Percentiles rank a stretch among this genome's conserved stretches.
Conservation (phyloP, 1,140 invertebrate species). For the Lerema accius region DNA sequence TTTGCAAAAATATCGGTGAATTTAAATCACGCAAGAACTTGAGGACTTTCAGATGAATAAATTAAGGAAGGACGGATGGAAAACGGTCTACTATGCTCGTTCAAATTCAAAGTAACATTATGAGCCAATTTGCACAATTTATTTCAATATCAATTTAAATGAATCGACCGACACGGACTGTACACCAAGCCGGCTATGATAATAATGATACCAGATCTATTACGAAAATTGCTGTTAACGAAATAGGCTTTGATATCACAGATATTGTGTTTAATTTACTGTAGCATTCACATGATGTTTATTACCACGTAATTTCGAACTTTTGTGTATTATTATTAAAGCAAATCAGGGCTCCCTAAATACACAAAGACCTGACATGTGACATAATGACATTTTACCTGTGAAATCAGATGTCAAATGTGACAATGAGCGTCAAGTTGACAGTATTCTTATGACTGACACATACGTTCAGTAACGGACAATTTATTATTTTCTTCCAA, state of each 20-base stretch:
- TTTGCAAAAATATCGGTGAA: constrained; percentile 25
- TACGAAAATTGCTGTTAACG: neutral
- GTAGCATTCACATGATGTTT: neutral
- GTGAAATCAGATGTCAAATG: no score
- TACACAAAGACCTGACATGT: no score
- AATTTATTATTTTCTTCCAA: no score
- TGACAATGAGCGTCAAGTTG: no score
- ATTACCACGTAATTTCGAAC: neutral
- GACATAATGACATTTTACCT: no score
- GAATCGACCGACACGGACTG: constrained; percentile 20
- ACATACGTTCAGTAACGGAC: no score
- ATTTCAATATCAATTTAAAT: constrained; percentile 27
- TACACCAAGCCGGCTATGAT: constrained; percentile 21
- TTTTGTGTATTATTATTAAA: neutral
- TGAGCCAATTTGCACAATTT: constrained; percentile 31
- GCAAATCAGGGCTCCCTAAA: neutral
- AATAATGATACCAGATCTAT: constrained; percentile 2
- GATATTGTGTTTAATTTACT: constrained; percentile 1
- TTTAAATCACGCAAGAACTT: neutral
- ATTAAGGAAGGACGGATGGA: neutral
- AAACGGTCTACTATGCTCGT: neutral
- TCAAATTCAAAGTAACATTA: constrained; percentile 4
- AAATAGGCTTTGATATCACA: neutral
- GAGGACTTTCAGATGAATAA: neutral
- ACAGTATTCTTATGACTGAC: no score